Evolutionary conservation across 2,888 invertebrate species (phyloP).

Genomic region (Xanthorhoe spadicearia): DNA sequence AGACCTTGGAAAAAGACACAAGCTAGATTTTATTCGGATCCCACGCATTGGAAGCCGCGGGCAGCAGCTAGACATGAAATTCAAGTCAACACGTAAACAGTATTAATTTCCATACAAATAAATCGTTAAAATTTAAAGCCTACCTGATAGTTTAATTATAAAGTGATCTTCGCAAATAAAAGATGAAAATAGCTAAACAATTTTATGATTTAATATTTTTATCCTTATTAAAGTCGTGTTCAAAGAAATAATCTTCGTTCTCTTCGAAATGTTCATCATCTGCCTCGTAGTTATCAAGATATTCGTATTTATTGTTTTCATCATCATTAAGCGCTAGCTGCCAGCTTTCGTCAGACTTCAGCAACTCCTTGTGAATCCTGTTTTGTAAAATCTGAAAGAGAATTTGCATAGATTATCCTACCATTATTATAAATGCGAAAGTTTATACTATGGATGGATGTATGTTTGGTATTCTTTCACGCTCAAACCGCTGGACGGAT

Average conservation of each 20-base stretch:
- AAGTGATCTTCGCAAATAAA: background rate
- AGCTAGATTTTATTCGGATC: too few species aligned
- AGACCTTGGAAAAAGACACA: too few species aligned
- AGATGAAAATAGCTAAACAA: background rate
- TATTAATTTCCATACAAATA: background rate
- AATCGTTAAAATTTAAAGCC: background rate
- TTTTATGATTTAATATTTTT: constrained; percentile 22
- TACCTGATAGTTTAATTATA: background rate
- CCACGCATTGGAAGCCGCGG: too few species aligned
- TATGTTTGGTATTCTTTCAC: too few species aligned
- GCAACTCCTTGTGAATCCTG: constrained; percentile 63
- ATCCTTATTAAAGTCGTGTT: constrained; percentile 43
- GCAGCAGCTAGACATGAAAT: too few species aligned
- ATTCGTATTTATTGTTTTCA: constrained; percentile 36
- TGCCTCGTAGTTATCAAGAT: constrained; percentile 40
- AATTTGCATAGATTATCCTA: background rate
- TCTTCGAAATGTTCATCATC: constrained; percentile 55
- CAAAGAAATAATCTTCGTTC: constrained; percentile 52
- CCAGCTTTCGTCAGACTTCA: constrained; percentile 50
- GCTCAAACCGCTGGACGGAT: too few species aligned
- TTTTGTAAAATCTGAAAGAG: constrained; percentile 66
- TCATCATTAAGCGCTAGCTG: constrained; percentile 43
- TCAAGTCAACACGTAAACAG: background rate
- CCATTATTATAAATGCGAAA: too few species aligned
- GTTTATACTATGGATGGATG: too few species aligned